phyloP scores from a whole-genome alignment of 2,888 invertebrate species.

The Sialis fuliginosa region DNA sequence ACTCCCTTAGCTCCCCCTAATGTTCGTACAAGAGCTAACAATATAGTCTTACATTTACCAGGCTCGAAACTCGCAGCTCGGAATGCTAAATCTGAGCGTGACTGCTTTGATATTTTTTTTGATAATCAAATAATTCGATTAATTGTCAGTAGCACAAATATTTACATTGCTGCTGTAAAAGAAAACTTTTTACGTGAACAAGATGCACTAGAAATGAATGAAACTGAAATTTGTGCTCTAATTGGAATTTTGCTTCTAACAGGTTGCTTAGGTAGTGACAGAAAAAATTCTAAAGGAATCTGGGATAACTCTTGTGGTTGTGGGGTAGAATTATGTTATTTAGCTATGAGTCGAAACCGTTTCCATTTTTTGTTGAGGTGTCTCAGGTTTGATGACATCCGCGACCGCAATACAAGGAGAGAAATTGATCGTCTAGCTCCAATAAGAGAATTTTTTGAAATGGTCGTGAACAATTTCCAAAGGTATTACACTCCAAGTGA shows the following conservation, averaged over 20 bases:
- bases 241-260: slow-evolving; percentile 3
- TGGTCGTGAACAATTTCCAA: slow-evolving; percentile 14
- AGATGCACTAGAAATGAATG: slow-evolving; percentile 3
- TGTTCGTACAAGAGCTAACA: too few relatives aligned
- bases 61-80: too few relatives aligned
- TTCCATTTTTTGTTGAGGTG: slow-evolving; percentile 9
- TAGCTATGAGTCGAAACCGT: slow-evolving; percentile 9
- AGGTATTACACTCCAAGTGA: slow-evolving; percentile 9
- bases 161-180: background rate
- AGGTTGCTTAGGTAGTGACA: slow-evolving; percentile 1
- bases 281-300: slow-evolving; percentile 1
- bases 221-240: slow-evolving; percentile 3
- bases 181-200: background rate
- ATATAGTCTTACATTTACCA: background rate
- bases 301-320: slow-evolving; percentile 2
- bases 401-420: slow-evolving; percentile 3
- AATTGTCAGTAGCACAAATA: background rate
- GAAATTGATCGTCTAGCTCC: slow-evolving; percentile 9
- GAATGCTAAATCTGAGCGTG: background rate
- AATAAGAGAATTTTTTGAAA: slow-evolving; percentile 12
- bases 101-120: background rate
- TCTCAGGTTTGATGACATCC: slow-evolving; percentile 10
- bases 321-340: slow-evolving; percentile 11
- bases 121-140: background rate
- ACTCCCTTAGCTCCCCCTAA: too few relatives aligned